phyloP scores from a whole-genome alignment of 2,797 vertebrate species.

The Poecilia wingei region DNA sequence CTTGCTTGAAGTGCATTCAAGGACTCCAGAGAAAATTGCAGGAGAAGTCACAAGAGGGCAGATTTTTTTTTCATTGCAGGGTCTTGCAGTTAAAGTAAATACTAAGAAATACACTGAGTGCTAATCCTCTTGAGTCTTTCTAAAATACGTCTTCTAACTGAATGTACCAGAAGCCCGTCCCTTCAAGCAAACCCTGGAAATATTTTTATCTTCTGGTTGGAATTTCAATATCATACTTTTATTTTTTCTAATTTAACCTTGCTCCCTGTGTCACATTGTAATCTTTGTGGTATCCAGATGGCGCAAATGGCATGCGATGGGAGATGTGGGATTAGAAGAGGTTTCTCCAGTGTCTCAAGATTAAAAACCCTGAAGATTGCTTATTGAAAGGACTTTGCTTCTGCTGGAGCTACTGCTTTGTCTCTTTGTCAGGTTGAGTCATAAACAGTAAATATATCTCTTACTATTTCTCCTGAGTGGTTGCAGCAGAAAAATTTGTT shows the following conservation, averaged over 20 bases:
- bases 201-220: neutral
- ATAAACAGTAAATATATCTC: neutral
- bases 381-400: conserved; percentile 18
- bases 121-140: neutral
- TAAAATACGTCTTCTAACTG: neutral
- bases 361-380: conserved; percentile 38
- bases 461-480: neutral
- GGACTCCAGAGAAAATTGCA: neutral
- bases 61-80: neutral
- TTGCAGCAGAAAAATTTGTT: neutral
- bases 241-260: neutral
- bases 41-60: neutral
- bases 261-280: neutral
- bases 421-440: conserved; percentile 5
- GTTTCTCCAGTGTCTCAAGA: conserved; percentile 28
- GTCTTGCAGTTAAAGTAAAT: neutral
- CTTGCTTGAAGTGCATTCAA: neutral
- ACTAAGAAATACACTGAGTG: neutral
- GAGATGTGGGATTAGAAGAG: conserved; percentile 16
- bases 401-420: conserved; percentile 10
- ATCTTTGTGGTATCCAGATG: conserved; percentile 33
- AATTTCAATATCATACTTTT: neutral
- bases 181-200: neutral
- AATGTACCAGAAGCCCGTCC: neutral
- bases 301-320: neutral